phyloP scores from a whole-genome alignment of 2,888 invertebrate genomes.

The Hirtodrosophila duncani region DNA sequence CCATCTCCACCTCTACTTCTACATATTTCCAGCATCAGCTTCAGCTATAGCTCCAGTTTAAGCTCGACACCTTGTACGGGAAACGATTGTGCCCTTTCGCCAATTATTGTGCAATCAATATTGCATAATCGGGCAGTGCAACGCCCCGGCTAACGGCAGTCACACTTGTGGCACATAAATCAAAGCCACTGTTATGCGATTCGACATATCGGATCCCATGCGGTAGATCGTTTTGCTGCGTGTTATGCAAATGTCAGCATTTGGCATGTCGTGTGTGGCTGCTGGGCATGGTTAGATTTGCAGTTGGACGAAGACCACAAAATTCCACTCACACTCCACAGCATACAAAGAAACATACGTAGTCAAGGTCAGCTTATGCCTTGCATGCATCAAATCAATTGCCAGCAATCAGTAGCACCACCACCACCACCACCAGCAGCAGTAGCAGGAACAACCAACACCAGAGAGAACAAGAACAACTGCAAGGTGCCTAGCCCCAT shows the following conservation, averaged over 20 bases:
- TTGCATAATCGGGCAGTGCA: conserved; percentile 67
- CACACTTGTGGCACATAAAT: conserved; percentile 70
- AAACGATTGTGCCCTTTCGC: conserved; percentile 66
- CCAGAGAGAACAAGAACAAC: conserved; percentile 25
- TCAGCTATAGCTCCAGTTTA: too few relatives aligned
- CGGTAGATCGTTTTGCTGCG: conserved; percentile 42
- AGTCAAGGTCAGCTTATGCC: conserved; percentile 59
- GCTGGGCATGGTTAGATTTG: conserved; percentile 57
- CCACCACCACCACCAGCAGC: too few relatives aligned
- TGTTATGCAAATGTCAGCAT: conserved; percentile 67
- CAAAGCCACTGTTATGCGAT: conserved; percentile 36
- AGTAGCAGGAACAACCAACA: conserved; percentile 17
- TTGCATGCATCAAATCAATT: conserved; percentile 65
- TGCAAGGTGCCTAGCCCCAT: conserved; percentile 67
- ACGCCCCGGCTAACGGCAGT: conserved; percentile 68
- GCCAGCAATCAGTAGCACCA: conserved; percentile 49
- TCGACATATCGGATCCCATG: background rate
- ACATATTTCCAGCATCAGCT: too few relatives aligned
- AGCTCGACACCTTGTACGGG: conserved; percentile 67
- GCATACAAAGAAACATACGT: conserved; percentile 5
- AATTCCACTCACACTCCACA: conserved; percentile 16
- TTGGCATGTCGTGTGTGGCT: conserved; percentile 66
- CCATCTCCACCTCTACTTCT: too few relatives aligned
- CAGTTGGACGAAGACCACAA: conserved; percentile 48
- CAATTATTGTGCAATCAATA: conserved; percentile 70